Conservation (phyloP, 2,113 vertebrate genomes). For the Carassius carassius region DNA sequence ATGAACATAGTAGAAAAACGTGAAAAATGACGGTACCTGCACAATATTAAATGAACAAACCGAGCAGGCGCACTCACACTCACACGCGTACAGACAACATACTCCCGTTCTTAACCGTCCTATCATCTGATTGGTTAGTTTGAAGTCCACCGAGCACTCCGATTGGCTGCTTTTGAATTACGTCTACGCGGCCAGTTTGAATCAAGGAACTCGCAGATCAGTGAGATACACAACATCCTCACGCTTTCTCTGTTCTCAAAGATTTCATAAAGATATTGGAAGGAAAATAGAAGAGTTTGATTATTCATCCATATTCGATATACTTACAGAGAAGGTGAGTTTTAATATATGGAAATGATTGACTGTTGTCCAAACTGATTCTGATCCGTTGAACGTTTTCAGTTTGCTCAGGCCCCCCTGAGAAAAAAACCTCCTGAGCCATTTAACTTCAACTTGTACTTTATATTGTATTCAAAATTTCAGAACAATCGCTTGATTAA, state of each 20-base stretch:
- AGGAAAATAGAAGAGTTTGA: not conserved
- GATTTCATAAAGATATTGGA: not conserved
- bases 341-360: not conserved
- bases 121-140: conserved; percentile 68
- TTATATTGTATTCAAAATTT: not conserved
- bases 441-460: not conserved
- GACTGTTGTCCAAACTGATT: not conserved
- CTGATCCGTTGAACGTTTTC: not conserved
- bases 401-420: not conserved
- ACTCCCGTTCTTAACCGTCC: conserved; percentile 25
- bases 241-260: not conserved
- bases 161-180: conserved; percentile 73
- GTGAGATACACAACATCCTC: not conserved
- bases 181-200: conserved; percentile 68
- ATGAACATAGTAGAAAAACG: not conserved
- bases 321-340: not conserved
- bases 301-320: conserved; percentile 44
- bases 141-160: conserved; percentile 49
- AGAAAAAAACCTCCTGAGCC: not conserved
- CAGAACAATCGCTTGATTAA: not conserved
- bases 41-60: conserved; percentile 7
- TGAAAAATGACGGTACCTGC: not conserved
- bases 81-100: not conserved
- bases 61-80: not conserved
- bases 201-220: conserved; percentile 51